A percentile compares a stretch with the other conserved stretches of the same genome.
Evolutionary conservation across 2,113 vertebrate species (phyloP).

Genomic region (Hippolais icterina): DNA sequence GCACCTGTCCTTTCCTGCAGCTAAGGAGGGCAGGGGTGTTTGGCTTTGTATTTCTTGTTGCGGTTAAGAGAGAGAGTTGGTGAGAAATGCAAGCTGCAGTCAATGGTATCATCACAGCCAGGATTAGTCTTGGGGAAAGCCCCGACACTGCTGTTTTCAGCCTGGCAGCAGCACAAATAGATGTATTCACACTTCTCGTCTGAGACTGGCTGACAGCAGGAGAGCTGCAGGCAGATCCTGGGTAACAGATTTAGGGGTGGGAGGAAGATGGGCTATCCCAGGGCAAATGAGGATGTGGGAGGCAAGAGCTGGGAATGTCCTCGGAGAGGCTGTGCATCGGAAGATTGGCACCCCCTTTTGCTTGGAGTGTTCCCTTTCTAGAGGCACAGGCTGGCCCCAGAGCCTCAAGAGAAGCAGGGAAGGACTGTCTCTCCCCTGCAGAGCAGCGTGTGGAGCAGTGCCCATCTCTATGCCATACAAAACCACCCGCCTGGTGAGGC

Average conservation of each 20-base stretch:
- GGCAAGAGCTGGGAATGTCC: neutral
- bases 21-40: neutral
- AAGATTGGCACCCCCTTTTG: neutral
- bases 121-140: neutral
- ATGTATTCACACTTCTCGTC: neutral
- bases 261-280: neutral
- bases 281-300: neutral
- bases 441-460: neutral
- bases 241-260: no score
- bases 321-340: neutral
- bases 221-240: neutral
- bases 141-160: neutral
- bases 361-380: no score
- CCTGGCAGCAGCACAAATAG: neutral
- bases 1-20: neutral
- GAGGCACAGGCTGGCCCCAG: neutral
- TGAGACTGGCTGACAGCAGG: neutral
- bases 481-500: neutral
- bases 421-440: rapidly evolving
- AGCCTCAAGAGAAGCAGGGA: neutral
- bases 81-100: neutral
- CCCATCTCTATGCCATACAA: neutral
- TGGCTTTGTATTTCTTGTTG: neutral
- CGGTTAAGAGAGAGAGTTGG: neutral
- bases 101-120: neutral